Evolutionary conservation across 2,888 invertebrate species (phyloP).

Genomic region (Darwinula stevensoni): DNA sequence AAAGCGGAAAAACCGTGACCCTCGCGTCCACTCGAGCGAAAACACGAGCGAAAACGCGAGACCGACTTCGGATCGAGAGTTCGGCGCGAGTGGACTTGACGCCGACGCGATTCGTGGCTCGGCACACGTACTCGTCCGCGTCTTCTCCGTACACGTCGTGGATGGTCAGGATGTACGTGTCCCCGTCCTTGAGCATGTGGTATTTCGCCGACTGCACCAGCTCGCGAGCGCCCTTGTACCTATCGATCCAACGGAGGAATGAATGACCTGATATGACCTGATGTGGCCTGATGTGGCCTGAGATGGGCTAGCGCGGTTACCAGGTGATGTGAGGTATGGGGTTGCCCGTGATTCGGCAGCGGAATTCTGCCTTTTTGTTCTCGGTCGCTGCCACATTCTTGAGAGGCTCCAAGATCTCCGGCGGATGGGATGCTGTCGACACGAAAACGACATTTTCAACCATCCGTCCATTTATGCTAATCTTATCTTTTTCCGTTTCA

Average conservation of each 20-base stretch:
- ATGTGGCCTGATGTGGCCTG: not conserved
- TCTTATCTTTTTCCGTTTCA: too few species aligned
- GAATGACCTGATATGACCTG: not conserved
- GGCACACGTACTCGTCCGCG: slow-evolving; percentile 88
- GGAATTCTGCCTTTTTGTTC: slow-evolving; percentile 79
- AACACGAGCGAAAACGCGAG: too few species aligned
- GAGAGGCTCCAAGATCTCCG: slow-evolving; percentile 59
- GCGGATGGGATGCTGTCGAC: slow-evolving; percentile 64
- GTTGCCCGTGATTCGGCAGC: slow-evolving; percentile 58
- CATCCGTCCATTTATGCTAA: too few species aligned
- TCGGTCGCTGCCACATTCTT: slow-evolving; percentile 64
- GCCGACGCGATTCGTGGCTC: slow-evolving; percentile 82
- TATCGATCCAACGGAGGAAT: too few species aligned
- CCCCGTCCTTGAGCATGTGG: slow-evolving; percentile 65
- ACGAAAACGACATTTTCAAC: too few species aligned
- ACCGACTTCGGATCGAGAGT: slow-evolving; percentile 78
- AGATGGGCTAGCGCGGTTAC: slow-evolving; percentile 17
- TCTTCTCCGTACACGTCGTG: slow-evolving; percentile 90
- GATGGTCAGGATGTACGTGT: slow-evolving; percentile 52
- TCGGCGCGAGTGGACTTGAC: slow-evolving; percentile 84
- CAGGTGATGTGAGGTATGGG: slow-evolving; percentile 72
- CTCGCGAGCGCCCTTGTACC: slow-evolving; percentile 87
- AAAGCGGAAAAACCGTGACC: not conserved
- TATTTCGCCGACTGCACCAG: slow-evolving; percentile 71
- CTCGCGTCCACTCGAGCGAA: not conserved